A percentile compares a stretch with the other conserved stretches of the same genome.
phyloP scores from a whole-genome alignment of 2,113 vertebrate species.

The Asarcornis scutulata region DNA sequence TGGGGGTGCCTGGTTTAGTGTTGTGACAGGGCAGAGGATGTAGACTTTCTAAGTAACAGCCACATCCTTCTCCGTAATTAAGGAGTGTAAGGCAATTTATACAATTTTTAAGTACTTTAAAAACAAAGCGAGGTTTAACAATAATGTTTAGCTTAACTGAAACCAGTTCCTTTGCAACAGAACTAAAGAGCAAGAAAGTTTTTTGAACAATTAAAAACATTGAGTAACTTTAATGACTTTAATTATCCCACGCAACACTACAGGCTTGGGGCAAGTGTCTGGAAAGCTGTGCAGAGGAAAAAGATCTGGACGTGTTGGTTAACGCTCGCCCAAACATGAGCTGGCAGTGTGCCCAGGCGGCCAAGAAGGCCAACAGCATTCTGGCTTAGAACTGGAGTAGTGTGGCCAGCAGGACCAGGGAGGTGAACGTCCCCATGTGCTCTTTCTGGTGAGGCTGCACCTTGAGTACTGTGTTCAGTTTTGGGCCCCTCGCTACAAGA shows the following conservation, averaged over 20 bases:
- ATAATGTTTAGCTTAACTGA: neutral
- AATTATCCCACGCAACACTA: neutral
- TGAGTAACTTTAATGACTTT: conserved; percentile 10
- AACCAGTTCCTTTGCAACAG: conserved; percentile 8
- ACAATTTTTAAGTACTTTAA: neutral
- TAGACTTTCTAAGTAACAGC: neutral
- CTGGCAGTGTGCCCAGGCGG: too few species aligned
- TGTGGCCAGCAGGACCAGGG: too few species aligned
- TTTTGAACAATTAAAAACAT: conserved; percentile 38
- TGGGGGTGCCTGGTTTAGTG: neutral
- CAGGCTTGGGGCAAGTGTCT: neutral
- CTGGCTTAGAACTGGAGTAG: too few species aligned
- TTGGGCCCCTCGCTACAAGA: too few species aligned
- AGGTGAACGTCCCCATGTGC: too few species aligned
- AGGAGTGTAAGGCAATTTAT: neutral
- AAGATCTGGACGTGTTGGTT: too few species aligned
- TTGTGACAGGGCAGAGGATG: neutral
- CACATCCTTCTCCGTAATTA: conserved; percentile 17
- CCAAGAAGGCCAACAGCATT: too few species aligned
- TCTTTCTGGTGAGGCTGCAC: too few species aligned
- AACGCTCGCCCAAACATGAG: too few species aligned
- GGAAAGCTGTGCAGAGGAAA: too few species aligned
- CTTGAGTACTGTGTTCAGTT: too few species aligned
- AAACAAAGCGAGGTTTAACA: neutral
- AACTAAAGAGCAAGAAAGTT: neutral